Base-by-base conservation (phyloP, 2,113 vertebrate genomes). In the Chionis minor region DNA sequence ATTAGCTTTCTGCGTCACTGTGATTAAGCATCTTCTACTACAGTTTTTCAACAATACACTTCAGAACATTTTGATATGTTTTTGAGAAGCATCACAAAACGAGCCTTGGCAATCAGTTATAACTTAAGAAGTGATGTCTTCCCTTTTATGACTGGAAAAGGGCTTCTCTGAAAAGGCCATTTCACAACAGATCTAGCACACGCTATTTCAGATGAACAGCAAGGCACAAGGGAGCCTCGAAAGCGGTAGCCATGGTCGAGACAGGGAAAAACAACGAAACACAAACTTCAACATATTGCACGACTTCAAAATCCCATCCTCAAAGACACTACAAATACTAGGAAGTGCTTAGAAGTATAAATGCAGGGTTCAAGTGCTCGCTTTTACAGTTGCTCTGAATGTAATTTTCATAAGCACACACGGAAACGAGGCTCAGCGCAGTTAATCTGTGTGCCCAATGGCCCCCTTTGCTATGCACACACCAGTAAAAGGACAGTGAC, bases 1-100 rank as follows among this genome's bases (percentile, higher is more conserved):
- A 62, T 85, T 56, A 92, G 70, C 65, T 87, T 65, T 62, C 84
- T 85, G 84, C 47, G 9, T 94, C 91, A 77, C 62, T 82, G 78
- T 74, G 58, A 96, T 91, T 67, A 91, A 89, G 80, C 44, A 38
- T 72, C 92, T 91, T 90, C 92, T 62, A 49, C 27, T 44, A 62
- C 30, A 54, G 52, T 12, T 92, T 81, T 63, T 86, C 85, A 62
- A 83, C 67, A 95, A 84, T 49, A 79, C 47, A 47, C 33, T 82
- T 69, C 82, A 54, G 77, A 74, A 65, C 22, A 35, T 54, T 87
- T 54, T 30, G 49, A 8, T 90, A 35, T 5, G 30, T 10, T 54
- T 77, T 66, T 67, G n/a, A 86, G 81, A 42, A 89, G 73, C 0
- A 3, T 22, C 56, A 75, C 24, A 61, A 58, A 79, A 58, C 0